Evolutionary conservation across 2,797 vertebrate genomes (phyloP), one percentile per base, ranked within the genome.

Genomic region (Orientallactaga sibirica): DNA sequence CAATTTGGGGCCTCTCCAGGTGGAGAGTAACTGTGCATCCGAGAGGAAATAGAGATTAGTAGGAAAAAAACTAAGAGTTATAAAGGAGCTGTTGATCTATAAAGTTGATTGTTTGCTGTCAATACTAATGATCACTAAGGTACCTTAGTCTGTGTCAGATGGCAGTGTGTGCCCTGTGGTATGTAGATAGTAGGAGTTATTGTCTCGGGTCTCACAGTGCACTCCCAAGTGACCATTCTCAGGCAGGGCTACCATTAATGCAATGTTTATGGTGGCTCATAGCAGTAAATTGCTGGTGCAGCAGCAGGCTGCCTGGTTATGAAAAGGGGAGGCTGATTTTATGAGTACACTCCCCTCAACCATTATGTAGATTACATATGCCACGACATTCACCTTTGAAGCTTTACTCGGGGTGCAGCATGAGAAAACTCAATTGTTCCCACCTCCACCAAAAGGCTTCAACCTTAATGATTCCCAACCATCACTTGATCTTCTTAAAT

Each of bases 1-100:
- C 91, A 95, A 79, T 90, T 83, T 96, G 96, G 91, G 91, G 9
- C 91, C 74, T 91, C 91, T 96, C 96, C 97, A 95, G 92, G 96
- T 96, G 93, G 92, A 93, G 92, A 89, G 81, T 95, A 97, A 95
- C 92, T 80, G 61, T 95, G 94, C 20, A 83, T 97, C 93, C 83
- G 93, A 96, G 92, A 91, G 80, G n/a, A 94, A 90, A 81, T 62
- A 9, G 62, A 90, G 93, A 94, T 82, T 88, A 95, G 88, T 10
- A 58, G 15, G 15, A 58, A 11, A 11, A 58, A 16, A 58, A 58
- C 14, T 58, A 95, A 96, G 37, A 27, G 67, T 78, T 95, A 82
- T 22, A 85, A 86, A 94, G 75, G 81, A 94, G 64, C 84, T 25
- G 2, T 92, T 85, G 67, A 83, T 95, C 74, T 83, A 64, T 96